Base-by-base conservation (phyloP, 2,888 invertebrate species). In the Erannis defoliaria region DNA sequence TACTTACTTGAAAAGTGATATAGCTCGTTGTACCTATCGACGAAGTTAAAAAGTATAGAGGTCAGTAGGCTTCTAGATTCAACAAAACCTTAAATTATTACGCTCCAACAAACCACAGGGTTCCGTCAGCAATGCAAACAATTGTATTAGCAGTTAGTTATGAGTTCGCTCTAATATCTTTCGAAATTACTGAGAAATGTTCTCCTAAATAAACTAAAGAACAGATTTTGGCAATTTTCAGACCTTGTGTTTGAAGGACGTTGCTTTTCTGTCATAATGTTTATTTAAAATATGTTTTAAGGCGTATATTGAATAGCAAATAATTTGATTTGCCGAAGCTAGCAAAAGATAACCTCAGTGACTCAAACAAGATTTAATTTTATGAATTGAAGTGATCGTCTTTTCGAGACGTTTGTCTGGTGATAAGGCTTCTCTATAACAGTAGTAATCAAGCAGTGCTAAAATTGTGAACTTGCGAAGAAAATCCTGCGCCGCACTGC, bases 121-220 rank as follows among this genome's bases (percentile, higher is more conserved):
- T 31, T 31, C 55, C 55, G 31, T 51, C 55, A 43, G 42, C 42
- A 16, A 42, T 2, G 40, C 49, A 55, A 50, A 45, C 33, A 48
- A 49, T 35, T 35, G 35, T 40, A 40, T 40, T 46, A 51, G 53
- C 37, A 62, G 46, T 56, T 62, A 62, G 35, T 38, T 55, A 42
- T 18, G 40, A 50, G 37, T 38, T 42, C 50, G 35, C 38, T 33
- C 43, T 53, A 55, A 43, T 29, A 56, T 48, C 55, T 61, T 61
- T 19, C 23, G 45, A 61, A 57, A 61, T 56, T 56, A 31, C 42
- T 53, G 26, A 33, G 43, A 64, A 60, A 53, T 55, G 16, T 33
- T 38, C 26, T 45, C 65, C 65, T 65, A 65, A 62, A 48, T 61
- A 45, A 61, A 61, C 57, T 43, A 43, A 12, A 35, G 38, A 55